Conservation (phyloP, 2,888 invertebrate genomes). For the Zelleria hepariella region DNA sequence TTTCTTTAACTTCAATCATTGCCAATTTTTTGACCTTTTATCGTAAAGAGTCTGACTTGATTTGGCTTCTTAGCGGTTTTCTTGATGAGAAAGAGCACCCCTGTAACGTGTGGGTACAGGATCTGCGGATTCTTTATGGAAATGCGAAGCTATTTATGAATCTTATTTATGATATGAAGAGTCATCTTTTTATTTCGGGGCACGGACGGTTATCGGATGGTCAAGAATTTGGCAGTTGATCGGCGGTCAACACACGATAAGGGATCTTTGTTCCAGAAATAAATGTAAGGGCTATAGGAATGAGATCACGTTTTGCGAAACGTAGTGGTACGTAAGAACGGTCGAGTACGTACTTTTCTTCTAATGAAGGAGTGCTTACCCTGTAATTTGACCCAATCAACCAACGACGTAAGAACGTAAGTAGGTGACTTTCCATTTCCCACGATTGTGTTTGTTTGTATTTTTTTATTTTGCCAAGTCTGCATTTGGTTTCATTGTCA, state of each 20-base stretch:
- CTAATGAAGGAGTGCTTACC: background rate
- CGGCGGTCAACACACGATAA: background rate
- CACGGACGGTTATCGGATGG: background rate
- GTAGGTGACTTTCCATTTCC: background rate
- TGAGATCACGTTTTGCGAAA: background rate
- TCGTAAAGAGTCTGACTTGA: too few species aligned
- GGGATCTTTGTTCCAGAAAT: background rate
- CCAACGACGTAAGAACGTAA: too few species aligned
- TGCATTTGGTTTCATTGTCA: background rate
- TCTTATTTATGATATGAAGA: too few species aligned
- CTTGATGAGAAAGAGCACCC: too few species aligned
- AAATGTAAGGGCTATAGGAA: background rate
- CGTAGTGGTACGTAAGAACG: background rate
- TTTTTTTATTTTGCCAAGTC: background rate
- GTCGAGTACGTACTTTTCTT: background rate
- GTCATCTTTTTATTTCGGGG: background rate
- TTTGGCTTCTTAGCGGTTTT: too few species aligned
- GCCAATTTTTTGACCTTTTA: too few species aligned
- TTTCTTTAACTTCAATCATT: too few species aligned
- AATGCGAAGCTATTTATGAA: too few species aligned
- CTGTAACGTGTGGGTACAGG: too few species aligned
- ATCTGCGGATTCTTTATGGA: too few species aligned
- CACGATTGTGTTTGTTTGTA: background rate
- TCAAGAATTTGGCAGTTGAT: background rate
- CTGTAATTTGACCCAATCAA: background rate